Percentiles rank a stretch among this genome's conserved stretches.
These are phyloP conservation scores for Rhadina sibilatrix DNA, from an alignment of 2,113 vertebrate genomes.

Conservation along the genomic window DNA sequence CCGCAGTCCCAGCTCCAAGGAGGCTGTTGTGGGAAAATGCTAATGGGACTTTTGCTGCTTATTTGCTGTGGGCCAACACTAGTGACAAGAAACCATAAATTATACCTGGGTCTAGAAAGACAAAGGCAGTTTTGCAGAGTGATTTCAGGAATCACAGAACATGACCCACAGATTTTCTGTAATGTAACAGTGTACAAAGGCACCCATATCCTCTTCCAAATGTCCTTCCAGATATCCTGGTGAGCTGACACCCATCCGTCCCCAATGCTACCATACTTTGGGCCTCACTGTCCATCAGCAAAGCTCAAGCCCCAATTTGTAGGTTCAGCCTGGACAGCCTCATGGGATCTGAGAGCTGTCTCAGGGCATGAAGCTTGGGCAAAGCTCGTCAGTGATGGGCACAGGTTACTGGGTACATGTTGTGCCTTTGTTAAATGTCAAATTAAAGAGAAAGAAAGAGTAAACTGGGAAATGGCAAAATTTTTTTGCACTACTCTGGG, in stretches of 20 bases:
- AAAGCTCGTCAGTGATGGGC: background rate
- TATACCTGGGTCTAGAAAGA: background rate
- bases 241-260: fast-evolving
- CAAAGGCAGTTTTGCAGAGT: background rate
- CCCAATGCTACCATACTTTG: fast-evolving
- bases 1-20: background rate
- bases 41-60: background rate
- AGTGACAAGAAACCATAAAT: background rate
- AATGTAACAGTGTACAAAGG: fast-evolving
- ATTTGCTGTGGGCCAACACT: background rate
- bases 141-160: background rate
- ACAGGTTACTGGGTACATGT: background rate
- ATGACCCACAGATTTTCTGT: background rate
- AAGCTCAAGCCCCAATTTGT: background rate
- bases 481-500: background rate
- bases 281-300: background rate
- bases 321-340: background rate
- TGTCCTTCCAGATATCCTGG: too few relatives aligned
- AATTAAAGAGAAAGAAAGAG: background rate
- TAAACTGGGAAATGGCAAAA: background rate
- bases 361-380: background rate
- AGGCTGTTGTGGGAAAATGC: background rate
- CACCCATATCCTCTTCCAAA: background rate
- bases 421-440: background rate
- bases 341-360: background rate